phyloP scores from a whole-genome alignment of 2,113 vertebrate species.

The Aptenodytes forsteri region DNA sequence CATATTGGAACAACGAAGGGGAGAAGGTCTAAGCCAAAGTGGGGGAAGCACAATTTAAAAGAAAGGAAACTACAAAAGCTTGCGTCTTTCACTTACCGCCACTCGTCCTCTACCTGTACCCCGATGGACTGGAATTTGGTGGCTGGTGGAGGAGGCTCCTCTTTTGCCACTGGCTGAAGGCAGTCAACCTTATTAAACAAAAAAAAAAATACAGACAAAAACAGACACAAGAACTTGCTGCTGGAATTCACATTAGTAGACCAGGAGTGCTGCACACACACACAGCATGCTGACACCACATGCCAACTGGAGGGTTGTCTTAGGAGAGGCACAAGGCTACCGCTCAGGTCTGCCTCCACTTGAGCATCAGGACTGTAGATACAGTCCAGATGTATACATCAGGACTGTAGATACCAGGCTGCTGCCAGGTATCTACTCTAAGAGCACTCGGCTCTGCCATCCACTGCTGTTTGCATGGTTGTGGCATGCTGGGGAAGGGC shows the following conservation, averaged over 20 bases:
- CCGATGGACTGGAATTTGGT: constrained; percentile 98
- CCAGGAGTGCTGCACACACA: constrained; percentile 40
- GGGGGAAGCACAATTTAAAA: background rate
- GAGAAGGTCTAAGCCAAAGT: background rate
- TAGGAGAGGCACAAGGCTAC: background rate
- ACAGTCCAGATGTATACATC: background rate
- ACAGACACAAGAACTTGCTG: constrained; percentile 77
- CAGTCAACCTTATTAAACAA: constrained; percentile 91
- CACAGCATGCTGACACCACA: constrained; percentile 58
- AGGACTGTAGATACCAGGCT: background rate
- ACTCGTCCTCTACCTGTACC: constrained; percentile 99
- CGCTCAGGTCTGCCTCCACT: background rate
- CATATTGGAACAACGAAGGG: background rate
- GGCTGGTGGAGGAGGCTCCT: constrained; percentile 89
- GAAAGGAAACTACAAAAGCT: constrained; percentile 40
- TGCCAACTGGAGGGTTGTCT: background rate
- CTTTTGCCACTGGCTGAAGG: constrained; percentile 92
- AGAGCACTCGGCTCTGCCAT: background rate
- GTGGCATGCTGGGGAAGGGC: background rate
- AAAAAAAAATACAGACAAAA: constrained; percentile 74
- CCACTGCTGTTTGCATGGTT: background rate
- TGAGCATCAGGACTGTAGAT: background rate
- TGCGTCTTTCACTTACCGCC: constrained; percentile 89
- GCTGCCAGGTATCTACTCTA: background rate
- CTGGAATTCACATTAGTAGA: constrained; percentile 71